Evolutionary conservation across 2,888 invertebrate species (phyloP), one percentile per base, ranked within the genome.

Genomic region (Cantharis rufa): DNA sequence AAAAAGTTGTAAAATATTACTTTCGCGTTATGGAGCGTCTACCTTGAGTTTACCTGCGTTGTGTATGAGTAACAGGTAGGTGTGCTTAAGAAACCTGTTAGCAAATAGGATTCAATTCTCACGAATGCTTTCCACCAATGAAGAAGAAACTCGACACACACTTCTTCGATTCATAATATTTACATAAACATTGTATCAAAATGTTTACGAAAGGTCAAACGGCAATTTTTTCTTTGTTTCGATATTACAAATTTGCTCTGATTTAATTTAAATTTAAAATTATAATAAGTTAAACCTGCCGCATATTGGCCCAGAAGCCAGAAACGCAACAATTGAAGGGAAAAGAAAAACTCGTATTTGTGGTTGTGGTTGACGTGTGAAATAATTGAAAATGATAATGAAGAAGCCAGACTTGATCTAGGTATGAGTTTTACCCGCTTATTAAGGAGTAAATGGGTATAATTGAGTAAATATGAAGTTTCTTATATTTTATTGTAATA

Each of bases 31-130:
- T 69, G 75, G 75, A 75, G 70, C 78, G 69, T 72, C 77, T 71
- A 77, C 28, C 16, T 24, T 13, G 18, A 10, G n/a, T 61, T 63
- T 73, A 71, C 78, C 76, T 76, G 73, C 76, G 76, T 71, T 76
- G 63, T 69, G 71, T 66, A 76, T 76, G 73, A 71, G 76, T 71
- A 72, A 70, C 74, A 76, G 73, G 78, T 78, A 76, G 78, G 78
- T 63, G 78, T 76, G 61, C 28, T 76, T 62, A 68, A 70, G 48
- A 73, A 76, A 76, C 76, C 70, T 72, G 78, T 71, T 62, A 62
- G 72, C 78, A 78, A 78, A 78, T 78, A 71, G 66, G 74, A 78
- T 63, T 32, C 21, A 21, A 10, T 70, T 64, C 64, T 69, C 27
- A 15, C 18, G 70, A 71, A 70, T 15, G 15, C 27, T 70, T 18